Percentiles rank a stretch among this genome's conserved stretches.
Evolutionary conservation across 2,888 invertebrate genomes (phyloP).

Genomic region (Globia sparganii): DNA sequence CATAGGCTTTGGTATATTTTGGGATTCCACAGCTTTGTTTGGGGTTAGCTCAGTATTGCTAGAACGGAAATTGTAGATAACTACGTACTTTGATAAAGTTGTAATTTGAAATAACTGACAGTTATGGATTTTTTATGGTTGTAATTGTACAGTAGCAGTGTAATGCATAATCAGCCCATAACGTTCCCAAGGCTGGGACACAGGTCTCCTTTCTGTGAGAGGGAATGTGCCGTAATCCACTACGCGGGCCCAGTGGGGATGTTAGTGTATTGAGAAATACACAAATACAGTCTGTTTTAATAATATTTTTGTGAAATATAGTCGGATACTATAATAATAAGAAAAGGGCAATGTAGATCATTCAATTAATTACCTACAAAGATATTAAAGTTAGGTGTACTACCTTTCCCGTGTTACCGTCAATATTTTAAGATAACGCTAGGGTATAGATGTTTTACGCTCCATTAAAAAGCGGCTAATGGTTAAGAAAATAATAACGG

Average conservation of each 20-base stretch:
- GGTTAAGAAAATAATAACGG: conserved; percentile 66
- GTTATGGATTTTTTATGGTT: too few relatives aligned
- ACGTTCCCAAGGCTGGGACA: too few relatives aligned
- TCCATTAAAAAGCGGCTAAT: conserved; percentile 67
- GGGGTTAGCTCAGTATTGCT: too few relatives aligned
- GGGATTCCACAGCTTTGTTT: neutral
- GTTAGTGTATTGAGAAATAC: neutral
- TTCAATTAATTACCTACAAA: conserved; percentile 43
- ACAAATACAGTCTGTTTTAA: neutral
- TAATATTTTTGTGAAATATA: conserved; percentile 11
- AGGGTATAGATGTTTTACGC: conserved; percentile 63
- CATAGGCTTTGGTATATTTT: neutral
- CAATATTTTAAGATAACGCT: conserved; percentile 62
- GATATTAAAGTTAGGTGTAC: conserved; percentile 29
- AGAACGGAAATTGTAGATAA: neutral
- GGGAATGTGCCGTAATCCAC: too few relatives aligned
- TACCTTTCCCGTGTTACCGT: conserved; percentile 44
- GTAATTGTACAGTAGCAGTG: too few relatives aligned
- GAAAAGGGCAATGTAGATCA: conserved; percentile 14
- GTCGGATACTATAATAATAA: neutral
- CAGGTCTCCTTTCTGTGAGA: too few relatives aligned
- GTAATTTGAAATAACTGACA: too few relatives aligned
- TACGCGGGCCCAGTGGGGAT: too few relatives aligned
- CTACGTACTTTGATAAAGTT: too few relatives aligned
- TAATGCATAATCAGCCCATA: too few relatives aligned